Base-by-base conservation (phyloP, 2,113 vertebrate genomes). In the Chunga burmeisteri region DNA sequence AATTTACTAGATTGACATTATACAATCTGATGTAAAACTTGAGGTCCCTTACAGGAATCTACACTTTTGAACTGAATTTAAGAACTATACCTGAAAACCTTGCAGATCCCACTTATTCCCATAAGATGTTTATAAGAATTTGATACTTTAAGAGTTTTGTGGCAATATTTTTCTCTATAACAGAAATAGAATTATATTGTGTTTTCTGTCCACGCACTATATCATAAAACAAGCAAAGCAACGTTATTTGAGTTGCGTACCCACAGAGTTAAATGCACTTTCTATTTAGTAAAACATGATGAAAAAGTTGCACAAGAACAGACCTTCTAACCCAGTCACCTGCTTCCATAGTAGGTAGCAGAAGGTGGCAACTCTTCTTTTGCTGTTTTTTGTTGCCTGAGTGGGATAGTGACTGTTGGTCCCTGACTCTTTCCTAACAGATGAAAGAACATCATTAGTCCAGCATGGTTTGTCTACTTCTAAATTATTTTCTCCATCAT, bases 61-160 rank as follows among this genome's bases (percentile, higher is more conserved):
- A 9, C 14, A 34, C 34, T 56, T 95, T 85, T 26, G 3, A 88
- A 86, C 19, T 65, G 65, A 81, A 78, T 81, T 81, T 78, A 70
- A 88, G 58, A 90, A 93, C 15, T 87, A 49, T 42, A 61, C 77
- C 38, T 72, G 88, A 84, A 92, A 90, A 70, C 29, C 70, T 78
- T 88, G 30, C 46, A 78, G 85, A 70, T 85, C 9, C 21, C 34
- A 55, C 17, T 88, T 86, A n/a, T 61, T 61, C 30, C 13, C 55
- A 2, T 34, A 55, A 49, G 18, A 40, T 27, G 8, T 67, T 66
- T 59, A 3, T n/a, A 62, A 68, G 59, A 47, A 14, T 50, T 55
- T 66, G 23, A 66, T 38, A 40, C 30, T 82, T 78, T 26, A 72
- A 63, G 38, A 81, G 9, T 85, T 55, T 67, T 59, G 29, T 50